phyloP scores from a whole-genome alignment of 2,797 vertebrate species.

The Silurus aristotelis region DNA sequence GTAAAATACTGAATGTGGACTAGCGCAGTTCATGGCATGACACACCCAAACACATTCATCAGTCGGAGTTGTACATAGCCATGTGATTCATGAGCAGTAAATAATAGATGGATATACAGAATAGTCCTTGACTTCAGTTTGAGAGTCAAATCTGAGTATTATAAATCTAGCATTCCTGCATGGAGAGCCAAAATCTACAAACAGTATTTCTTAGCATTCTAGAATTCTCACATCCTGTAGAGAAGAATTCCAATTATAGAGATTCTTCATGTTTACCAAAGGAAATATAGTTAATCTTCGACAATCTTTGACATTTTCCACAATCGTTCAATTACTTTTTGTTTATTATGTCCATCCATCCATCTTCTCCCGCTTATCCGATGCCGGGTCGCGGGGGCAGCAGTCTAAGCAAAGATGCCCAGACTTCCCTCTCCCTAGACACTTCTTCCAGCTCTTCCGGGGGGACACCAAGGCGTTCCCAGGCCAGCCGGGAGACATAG shows the following conservation, averaged over 20 bases:
- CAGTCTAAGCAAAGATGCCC: too few species aligned
- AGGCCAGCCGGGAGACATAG: too few species aligned
- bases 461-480: too few species aligned
- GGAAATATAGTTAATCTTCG: background rate
- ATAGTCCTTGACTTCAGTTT: background rate
- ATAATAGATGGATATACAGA: background rate
- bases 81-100: background rate
- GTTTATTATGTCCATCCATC: background rate
- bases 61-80: background rate
- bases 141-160: background rate
- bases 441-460: too few species aligned
- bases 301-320: background rate
- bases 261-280: background rate
- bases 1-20: background rate
- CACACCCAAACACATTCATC: background rate
- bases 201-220: background rate
- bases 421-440: too few species aligned
- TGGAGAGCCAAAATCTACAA: background rate
- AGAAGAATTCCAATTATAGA: background rate
- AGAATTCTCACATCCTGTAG: background rate
- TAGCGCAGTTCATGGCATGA: background rate
- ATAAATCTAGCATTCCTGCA: background rate
- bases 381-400: too few species aligned
- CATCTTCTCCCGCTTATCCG: too few species aligned
- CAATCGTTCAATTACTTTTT: background rate